These are phyloP conservation scores for Pyralis farinalis DNA, from an alignment of 2,888 invertebrate species.

Conservation along the genomic window DNA sequence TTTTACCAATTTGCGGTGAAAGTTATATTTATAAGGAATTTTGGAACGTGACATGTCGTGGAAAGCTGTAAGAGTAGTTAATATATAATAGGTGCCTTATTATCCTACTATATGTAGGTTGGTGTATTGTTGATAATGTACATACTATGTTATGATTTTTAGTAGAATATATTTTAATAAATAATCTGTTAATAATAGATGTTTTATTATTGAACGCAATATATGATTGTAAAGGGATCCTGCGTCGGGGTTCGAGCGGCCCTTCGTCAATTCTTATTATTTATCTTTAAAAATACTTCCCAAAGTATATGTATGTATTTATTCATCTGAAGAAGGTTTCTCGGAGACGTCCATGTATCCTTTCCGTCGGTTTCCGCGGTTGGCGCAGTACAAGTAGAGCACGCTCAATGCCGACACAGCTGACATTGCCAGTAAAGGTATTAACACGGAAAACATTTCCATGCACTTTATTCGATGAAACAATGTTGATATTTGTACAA, in stretches of 20 bases:
- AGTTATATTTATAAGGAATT: conserved; percentile 48
- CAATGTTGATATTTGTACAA: too few species aligned
- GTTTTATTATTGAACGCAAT: conserved; percentile 3
- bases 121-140: conserved; percentile 73
- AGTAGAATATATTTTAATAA: conserved; percentile 73
- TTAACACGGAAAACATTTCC: conserved; percentile 40
- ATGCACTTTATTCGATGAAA: too few species aligned
- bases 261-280: too few species aligned
- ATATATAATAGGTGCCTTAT: conserved; percentile 61
- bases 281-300: too few species aligned
- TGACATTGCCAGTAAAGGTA: conserved; percentile 59
- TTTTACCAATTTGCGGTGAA: conserved; percentile 49
- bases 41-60: conserved; percentile 37
- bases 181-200: conserved; percentile 57
- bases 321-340: conserved; percentile 44
- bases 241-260: too few species aligned
- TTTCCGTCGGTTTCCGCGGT: conserved; percentile 39
- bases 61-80: conserved; percentile 28
- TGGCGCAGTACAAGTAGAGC: conserved; percentile 59
- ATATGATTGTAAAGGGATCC: too few species aligned
- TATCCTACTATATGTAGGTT: conserved; percentile 41
- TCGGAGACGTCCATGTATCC: conserved; percentile 66
- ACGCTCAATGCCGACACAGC: conserved; percentile 60
- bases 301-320: conserved; percentile 5
- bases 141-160: conserved; percentile 74